These are phyloP conservation scores for Pachycephus smyrnensis DNA, from an alignment of 2,888 invertebrate species.

Conservation along the genomic window DNA sequence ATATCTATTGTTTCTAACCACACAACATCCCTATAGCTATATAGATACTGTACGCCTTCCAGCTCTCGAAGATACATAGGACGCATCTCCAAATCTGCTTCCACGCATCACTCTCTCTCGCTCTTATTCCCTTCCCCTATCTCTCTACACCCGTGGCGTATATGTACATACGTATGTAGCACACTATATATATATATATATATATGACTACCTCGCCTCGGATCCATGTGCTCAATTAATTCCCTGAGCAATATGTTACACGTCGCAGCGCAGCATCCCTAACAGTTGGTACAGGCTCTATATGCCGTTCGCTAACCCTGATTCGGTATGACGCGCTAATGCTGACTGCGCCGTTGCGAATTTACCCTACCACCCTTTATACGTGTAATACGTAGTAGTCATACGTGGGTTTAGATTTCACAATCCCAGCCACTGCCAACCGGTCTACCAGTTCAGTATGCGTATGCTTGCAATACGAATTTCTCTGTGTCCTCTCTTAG, in stretches of 20 bases:
- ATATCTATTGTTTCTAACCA: not conserved
- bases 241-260: conserved; percentile 39
- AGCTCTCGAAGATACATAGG: not conserved
- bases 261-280: not conserved
- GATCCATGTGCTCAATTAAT: conserved; percentile 43
- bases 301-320: conserved; percentile 16
- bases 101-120: conserved; percentile 11
- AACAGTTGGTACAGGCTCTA: not conserved
- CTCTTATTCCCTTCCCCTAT: conserved; percentile 25
- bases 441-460: not conserved
- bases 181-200: not conserved
- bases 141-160: conserved; percentile 32
- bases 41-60: not conserved
- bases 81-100: not conserved
- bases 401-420: not conserved
- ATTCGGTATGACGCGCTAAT: conserved; percentile 21
- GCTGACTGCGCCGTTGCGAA: conserved; percentile 2
- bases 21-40: not conserved
- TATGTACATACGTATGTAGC: not conserved
- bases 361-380: not conserved
- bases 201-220: not conserved
- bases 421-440: not conserved
- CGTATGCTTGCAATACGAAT: not conserved
- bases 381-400: not conserved
- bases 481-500: not conserved